Base-by-base conservation (phyloP, 1,140 invertebrate species). In the Leptinotarsa undecemlineata region DNA sequence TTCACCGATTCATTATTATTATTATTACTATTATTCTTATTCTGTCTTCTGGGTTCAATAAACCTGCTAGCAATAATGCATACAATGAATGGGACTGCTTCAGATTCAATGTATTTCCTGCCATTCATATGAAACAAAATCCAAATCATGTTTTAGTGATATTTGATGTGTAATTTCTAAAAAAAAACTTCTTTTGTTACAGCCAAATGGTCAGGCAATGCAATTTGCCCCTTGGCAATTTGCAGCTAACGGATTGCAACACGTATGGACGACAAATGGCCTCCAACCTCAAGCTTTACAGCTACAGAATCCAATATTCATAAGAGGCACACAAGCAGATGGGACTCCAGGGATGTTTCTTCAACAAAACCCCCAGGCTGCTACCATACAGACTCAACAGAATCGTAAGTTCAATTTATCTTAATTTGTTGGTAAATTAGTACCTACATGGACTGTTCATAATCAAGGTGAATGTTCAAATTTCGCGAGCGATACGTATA, bases 251-350 rank as follows among this genome's bases (percentile, higher is more conserved):
- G 89, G 92, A 4, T 85, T 91, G 48, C 90, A 90, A 1, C 89
- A 92, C 85, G 89, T 93, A 81, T 90, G 92, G 90, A 85, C 91
- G 80, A 89, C 89, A 57, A 92, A 87, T 86, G 86, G 90, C 71
- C 75, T 95, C 23, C 93, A 92, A 76, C 90, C 91, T 11, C 90
- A 89, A 48, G 86, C 90, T 3, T 82, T 93, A 1, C 85, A 93
- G 4, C 88, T 89, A 4, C 91, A 90, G 4, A 95, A 95, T 86
- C 92, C 92, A 26, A 95, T 95, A 79, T 95, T 96, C 79, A 95
- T 96, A 77, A 85, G 94, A 72, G 92, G 93, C 11, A 88, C 90
- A 3, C 93, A 94, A 79, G 91, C 91, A 14, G 94, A 95, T 82
- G 90, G 90, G 17, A 86, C 88, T 4, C 81, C 81, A 1, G 86